Conservation (phyloP, 2,113 vertebrate species). For the Carassius auratus region DNA sequence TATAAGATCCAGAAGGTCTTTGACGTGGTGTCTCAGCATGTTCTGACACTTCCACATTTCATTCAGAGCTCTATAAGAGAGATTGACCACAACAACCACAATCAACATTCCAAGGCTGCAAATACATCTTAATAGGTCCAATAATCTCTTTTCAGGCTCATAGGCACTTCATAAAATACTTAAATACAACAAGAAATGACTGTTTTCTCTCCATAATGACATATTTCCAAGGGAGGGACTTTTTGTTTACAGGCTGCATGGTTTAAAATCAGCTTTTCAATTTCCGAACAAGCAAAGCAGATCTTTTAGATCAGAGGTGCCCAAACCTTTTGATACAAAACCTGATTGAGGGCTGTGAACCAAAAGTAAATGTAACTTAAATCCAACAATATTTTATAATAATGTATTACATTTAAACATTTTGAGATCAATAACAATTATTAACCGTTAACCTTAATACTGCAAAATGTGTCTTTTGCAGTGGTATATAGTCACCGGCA, state of each 20-base stretch:
- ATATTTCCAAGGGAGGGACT: not conserved
- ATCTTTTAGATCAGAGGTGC: not conserved
- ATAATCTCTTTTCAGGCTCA: not conserved
- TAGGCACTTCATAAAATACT: too few species aligned
- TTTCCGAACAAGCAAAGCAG: not conserved
- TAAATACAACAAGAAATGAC: not conserved
- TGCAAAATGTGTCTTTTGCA: too few species aligned
- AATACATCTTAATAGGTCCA: conserved; percentile 3
- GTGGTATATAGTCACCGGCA: too few species aligned
- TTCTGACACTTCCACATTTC: conserved; percentile 99
- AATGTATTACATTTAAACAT: too few species aligned
- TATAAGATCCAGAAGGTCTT: conserved; percentile 94
- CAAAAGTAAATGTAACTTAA: too few species aligned
- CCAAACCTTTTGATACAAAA: too few species aligned
- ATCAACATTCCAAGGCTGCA: not conserved
- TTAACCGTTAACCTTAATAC: too few species aligned
- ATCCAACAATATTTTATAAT: too few species aligned
- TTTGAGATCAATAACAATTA: too few species aligned
- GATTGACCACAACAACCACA: not conserved
- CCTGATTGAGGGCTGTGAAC: too few species aligned
- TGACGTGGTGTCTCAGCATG: conserved; percentile 90
- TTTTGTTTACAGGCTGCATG: not conserved
- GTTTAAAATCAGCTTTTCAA: not conserved
- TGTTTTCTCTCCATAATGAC: not conserved
- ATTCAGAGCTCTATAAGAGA: conserved; percentile 87